Conservation (phyloP, 2,888 invertebrate species). For the Pyrrhosoma nymphula region DNA sequence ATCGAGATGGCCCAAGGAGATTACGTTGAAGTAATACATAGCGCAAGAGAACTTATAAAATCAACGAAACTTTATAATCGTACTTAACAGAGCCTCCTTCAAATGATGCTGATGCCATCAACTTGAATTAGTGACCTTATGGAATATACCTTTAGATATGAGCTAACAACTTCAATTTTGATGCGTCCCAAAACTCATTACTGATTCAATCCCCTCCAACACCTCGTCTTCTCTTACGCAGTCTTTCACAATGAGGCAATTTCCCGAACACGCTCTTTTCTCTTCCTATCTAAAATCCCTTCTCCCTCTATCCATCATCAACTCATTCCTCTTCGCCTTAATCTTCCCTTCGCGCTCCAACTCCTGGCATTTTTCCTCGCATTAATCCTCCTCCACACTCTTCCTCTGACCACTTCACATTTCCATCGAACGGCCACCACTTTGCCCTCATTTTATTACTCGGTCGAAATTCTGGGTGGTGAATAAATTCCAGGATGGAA, state of each 20-base stretch:
- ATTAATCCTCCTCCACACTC: not conserved
- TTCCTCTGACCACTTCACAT: not conserved
- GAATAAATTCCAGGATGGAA: not conserved
- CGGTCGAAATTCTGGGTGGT: not conserved
- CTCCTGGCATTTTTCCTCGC: not conserved
- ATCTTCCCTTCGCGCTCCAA: not conserved
- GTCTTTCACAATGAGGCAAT: not conserved
- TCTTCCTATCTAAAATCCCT: not conserved
- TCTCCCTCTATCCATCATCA: not conserved
- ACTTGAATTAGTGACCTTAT: no score
- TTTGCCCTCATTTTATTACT: not conserved
- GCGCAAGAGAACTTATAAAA: no score
- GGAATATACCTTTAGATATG: no score
- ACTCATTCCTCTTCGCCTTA: not conserved
- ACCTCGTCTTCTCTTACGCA: not conserved
- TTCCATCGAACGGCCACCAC: not conserved
- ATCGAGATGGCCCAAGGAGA: no score
- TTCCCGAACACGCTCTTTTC: not conserved
- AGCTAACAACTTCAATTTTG: no score
- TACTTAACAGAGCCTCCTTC: no score
- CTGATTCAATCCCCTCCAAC: not conserved
- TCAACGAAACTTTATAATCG: no score
- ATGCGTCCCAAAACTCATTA: no score
- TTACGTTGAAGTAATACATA: no score
- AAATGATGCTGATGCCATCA: no score